Evolutionary conservation across 2,888 invertebrate species (phyloP).

Genomic region (Aphodius granarius): DNA sequence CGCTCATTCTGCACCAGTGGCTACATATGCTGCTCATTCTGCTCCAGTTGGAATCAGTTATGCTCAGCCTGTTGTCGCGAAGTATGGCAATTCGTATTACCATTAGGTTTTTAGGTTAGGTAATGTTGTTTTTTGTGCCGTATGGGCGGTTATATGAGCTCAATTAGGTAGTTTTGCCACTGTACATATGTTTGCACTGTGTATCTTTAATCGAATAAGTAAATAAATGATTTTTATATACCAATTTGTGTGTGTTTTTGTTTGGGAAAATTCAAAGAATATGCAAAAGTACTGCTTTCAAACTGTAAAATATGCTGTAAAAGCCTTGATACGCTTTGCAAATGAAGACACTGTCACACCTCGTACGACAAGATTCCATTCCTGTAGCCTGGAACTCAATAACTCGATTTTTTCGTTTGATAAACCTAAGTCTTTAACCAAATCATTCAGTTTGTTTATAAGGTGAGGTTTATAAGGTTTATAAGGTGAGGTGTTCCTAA

Average conservation of each 20-base stretch:
- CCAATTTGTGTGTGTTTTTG: background rate
- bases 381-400: too few relatives aligned
- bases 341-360: too few relatives aligned
- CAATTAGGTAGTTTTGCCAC: background rate
- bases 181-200: background rate
- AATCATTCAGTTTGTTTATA: too few relatives aligned
- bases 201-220: background rate
- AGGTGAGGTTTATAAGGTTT: too few relatives aligned
- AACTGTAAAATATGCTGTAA: too few relatives aligned
- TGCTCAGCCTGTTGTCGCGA: conserved; percentile 29
- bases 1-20: conserved; percentile 45
- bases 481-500: too few relatives aligned
- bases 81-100: conserved; percentile 17
- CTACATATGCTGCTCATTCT: conserved; percentile 42
- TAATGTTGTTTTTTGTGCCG: background rate
- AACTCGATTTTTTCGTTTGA: too few relatives aligned
- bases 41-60: conserved; percentile 14
- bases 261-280: background rate
- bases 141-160: background rate
- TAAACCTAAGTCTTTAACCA: too few relatives aligned
- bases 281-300: too few relatives aligned
- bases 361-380: too few relatives aligned
- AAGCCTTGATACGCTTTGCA: too few relatives aligned
- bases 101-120: background rate
- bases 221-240: background rate